phyloP scores from a whole-genome alignment of 2,888 invertebrate genomes.

The Pandemis cinnamomeana region DNA sequence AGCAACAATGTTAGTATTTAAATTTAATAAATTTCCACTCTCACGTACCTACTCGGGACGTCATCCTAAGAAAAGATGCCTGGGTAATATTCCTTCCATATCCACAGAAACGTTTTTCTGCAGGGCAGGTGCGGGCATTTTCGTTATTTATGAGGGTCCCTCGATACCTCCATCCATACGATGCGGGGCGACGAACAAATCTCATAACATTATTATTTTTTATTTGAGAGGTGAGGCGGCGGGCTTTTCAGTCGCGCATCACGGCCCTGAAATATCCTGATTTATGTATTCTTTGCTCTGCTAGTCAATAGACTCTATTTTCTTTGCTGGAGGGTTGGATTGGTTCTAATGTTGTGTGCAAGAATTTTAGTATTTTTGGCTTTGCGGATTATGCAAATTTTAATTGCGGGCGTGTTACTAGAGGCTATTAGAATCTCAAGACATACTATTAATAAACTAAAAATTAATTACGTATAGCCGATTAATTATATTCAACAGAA shows the following conservation, averaged over 20 bases:
- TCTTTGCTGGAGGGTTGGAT: slow-evolving; percentile 16
- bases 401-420: neutral
- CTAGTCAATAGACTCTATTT: slow-evolving; percentile 36
- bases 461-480: neutral
- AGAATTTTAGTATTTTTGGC: slow-evolving; percentile 13
- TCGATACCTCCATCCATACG: slow-evolving; percentile 49
- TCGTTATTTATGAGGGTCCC: slow-evolving; percentile 66
- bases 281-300: slow-evolving; percentile 36
- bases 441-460: neutral
- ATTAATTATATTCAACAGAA: neutral
- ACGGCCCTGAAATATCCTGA: slow-evolving; percentile 32
- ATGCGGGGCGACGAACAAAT: slow-evolving; percentile 38
- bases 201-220: slow-evolving; percentile 43
- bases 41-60: slow-evolving; percentile 3
- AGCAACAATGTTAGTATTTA: neutral
- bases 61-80: slow-evolving; percentile 33
- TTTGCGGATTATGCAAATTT: slow-evolving; percentile 32
- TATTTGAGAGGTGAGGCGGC: slow-evolving; percentile 38
- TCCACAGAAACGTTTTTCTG: slow-evolving; percentile 53
- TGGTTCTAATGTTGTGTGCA: slow-evolving; percentile 10
- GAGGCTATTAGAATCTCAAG: neutral
- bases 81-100: slow-evolving; percentile 55
- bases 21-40: slow-evolving; percentile 24
- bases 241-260: slow-evolving; percentile 30
- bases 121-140: slow-evolving; percentile 65